A percentile compares a stretch with the other conserved stretches of the same genome.
Conservation (phyloP, 2,797 vertebrate genomes). For the Mormyrops boulengeri region DNA sequence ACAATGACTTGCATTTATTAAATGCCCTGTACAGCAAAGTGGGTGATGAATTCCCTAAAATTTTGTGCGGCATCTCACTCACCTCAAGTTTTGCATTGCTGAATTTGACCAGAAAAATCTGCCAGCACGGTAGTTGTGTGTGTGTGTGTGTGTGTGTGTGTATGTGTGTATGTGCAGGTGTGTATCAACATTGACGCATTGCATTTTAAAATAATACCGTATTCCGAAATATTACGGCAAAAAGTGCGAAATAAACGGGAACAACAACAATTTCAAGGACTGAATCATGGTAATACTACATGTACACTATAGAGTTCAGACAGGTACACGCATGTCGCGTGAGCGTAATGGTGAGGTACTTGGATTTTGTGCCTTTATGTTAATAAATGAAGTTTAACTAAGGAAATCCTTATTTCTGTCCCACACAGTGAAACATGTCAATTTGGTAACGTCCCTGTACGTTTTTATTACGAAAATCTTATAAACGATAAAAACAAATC, state of each 20-base stretch:
- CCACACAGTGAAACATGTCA: background rate
- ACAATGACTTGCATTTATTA: background rate
- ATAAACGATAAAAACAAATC: background rate
- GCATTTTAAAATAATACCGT: background rate
- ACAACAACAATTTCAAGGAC: background rate
- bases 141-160: background rate
- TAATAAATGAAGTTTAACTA: background rate
- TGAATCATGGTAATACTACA: background rate
- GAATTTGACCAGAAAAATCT: background rate
- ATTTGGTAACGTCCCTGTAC: background rate
- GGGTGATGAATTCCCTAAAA: background rate
- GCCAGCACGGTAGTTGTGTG: background rate
- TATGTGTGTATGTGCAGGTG: too few relatives aligned
- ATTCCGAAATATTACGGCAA: background rate
- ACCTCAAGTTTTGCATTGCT: background rate
- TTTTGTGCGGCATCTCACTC: background rate
- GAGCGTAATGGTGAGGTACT: background rate
- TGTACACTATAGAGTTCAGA: background rate
- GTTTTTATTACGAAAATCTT: background rate
- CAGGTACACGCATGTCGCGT: background rate
- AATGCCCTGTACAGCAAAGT: background rate
- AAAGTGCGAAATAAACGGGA: background rate
- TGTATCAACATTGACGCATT: background rate
- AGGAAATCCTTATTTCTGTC: background rate
- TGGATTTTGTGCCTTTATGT: background rate